These are phyloP conservation scores for Apamea epomidion DNA, from an alignment of 2,888 invertebrate species.

Conservation along the genomic window DNA sequence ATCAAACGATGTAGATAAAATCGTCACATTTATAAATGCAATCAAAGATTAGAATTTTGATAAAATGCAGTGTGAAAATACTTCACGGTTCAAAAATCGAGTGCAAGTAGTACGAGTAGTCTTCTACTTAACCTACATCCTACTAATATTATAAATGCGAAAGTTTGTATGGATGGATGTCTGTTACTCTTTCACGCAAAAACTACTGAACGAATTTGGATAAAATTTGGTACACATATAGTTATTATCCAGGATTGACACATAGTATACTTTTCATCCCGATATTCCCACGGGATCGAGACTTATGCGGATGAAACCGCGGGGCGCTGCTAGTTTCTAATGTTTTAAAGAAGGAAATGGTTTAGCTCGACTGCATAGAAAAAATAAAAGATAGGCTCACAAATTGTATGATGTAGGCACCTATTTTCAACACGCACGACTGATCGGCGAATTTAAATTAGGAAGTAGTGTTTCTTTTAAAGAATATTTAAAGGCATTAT, in stretches of 20 bases:
- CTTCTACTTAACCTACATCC: not conserved
- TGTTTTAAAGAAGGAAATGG: not conserved
- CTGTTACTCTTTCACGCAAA: too few species aligned
- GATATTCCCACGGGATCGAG: too few species aligned
- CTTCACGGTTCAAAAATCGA: not conserved
- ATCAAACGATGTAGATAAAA: slow-evolving; percentile 24
- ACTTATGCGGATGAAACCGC: too few species aligned
- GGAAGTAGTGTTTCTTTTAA: not conserved
- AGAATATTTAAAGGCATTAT: too few species aligned
- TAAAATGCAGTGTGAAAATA: slow-evolving; percentile 11
- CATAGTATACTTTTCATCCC: too few species aligned
- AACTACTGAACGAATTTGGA: too few species aligned
- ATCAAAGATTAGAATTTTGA: slow-evolving; percentile 11
- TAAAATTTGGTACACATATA: too few species aligned
- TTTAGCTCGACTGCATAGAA: not conserved
- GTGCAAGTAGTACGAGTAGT: not conserved
- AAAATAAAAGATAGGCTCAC: not conserved
- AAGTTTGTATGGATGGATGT: too few species aligned
- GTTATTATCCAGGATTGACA: too few species aligned
- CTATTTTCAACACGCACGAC: not conserved
- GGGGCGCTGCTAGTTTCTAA: not conserved
- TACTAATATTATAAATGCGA: too few species aligned
- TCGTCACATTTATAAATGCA: not conserved
- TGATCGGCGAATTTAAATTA: not conserved
- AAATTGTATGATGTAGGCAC: not conserved